Base-by-base conservation (phyloP, 2,113 vertebrate genomes). In the Chiloscyllium plagiosum region DNA sequence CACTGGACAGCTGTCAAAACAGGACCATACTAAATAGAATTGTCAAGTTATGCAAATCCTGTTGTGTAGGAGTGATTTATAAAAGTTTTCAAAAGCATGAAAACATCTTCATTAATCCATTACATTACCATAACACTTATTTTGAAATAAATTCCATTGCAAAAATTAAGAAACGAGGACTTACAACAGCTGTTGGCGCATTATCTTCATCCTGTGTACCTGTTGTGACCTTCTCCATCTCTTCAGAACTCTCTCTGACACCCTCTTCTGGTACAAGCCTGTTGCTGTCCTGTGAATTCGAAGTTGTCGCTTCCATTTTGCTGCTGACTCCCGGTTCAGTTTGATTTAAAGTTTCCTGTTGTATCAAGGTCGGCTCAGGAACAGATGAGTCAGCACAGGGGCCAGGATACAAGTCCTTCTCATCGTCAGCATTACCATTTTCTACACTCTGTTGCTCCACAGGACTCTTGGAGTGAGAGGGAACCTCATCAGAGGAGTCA, bases 401-500 rank as follows among this genome's bases (percentile, higher is more conserved):
- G 20, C 20, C 37, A 13, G 87, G 3, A 50, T 26, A 47, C 2
- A n/a, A 50, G 8, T 52, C 94, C 66, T 13, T 72, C n/a, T 1
- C 15, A 4, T 29, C 42, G 13, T 76, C 69, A 47, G 5, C n/a
- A 0, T 0, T 17, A 4, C 66, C 22, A 37, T 12, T 69, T 1
- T 69, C 66, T 22, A 94, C n/a, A 4, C 8, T 47, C 7, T 15
- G 24, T 24, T 12, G 8, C 69, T 5, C 94, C 69, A 95, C 96
- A 80, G 69, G 96, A 56, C 96, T 96, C 96, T 96, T 96, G 29
- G 97, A 97, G 61, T 96, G 52, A 2, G 96, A 95, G 12, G 97
- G 96, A 33, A 96, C 96, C 0, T 96, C 97, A 0, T 97, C 97
- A 0, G 42, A 72, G 94, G 94, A 95, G 26, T 47, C 17, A 42